phyloP scores from a whole-genome alignment of 2,113 vertebrate species.

The Aspidoscelis tigris region DNA sequence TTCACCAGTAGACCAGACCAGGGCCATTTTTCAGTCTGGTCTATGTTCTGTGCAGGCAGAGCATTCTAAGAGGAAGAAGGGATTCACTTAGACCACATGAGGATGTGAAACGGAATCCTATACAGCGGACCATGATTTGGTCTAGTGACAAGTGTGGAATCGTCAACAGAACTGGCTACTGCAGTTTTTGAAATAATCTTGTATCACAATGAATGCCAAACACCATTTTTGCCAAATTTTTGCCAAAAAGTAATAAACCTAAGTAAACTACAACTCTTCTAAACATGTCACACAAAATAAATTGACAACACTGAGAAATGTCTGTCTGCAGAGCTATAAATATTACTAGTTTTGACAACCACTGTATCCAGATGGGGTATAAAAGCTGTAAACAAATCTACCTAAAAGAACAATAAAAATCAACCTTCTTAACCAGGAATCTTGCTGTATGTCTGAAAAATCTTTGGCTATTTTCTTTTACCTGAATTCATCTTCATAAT shows the following conservation, averaged over 20 bases:
- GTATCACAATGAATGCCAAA: neutral
- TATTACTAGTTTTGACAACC: too few species aligned
- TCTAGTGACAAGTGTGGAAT: neutral
- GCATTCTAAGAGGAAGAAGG: too few species aligned
- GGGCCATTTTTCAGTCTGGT: too few species aligned
- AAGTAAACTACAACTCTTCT: neutral
- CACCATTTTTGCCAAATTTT: neutral
- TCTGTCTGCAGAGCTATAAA: neutral
- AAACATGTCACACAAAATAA: neutral
- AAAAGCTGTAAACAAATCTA: too few species aligned
- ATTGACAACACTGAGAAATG: neutral
- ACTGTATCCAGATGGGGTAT: too few species aligned
- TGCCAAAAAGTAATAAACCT: neutral
- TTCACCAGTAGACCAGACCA: too few species aligned
- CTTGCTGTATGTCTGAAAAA: neutral
- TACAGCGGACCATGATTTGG: too few species aligned
- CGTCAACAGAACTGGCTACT: neutral
- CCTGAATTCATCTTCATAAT: neutral
- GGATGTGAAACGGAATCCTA: too few species aligned
- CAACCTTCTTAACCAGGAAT: neutral
- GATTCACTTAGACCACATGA: too few species aligned
- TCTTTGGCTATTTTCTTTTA: neutral
- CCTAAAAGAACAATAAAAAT: neutral
- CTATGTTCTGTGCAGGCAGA: too few species aligned
- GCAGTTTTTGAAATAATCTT: neutral